These are phyloP conservation scores for Aramus guarauna DNA, from an alignment of 2,113 vertebrate genomes.

Conservation along the genomic window DNA sequence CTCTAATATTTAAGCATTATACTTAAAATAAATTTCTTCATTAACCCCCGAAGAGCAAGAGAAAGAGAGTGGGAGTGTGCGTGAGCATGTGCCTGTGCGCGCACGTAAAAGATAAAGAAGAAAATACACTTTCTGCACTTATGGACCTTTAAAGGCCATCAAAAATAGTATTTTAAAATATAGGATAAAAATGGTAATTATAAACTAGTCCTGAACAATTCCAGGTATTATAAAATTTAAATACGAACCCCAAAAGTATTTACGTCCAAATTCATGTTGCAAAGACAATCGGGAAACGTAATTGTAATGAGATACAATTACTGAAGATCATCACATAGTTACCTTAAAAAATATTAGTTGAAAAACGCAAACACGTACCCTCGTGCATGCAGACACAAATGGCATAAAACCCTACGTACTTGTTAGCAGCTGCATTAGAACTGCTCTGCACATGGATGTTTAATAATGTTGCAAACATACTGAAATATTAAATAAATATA, in stretches of 20 bases:
- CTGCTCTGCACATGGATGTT: background rate
- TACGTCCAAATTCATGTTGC: background rate
- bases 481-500: slow-evolving; percentile 19
- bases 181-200: background rate
- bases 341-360: background rate
- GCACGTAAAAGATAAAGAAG: background rate
- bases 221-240: background rate
- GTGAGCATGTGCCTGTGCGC: background rate
- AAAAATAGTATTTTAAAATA: background rate
- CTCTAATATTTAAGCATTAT: background rate
- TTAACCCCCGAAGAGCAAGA: background rate
- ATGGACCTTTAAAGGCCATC: background rate
- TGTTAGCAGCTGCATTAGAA: background rate
- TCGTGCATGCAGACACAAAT: background rate
- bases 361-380: background rate
- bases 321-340: background rate
- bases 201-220: background rate
- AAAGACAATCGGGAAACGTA: background rate
- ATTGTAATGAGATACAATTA: background rate
- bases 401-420: background rate
- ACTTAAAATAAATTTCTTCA: slow-evolving; percentile 32
- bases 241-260: background rate
- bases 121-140: background rate
- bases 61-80: background rate
- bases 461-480: background rate